Evolutionary conservation across 2,888 invertebrate species (phyloP).

Genomic region (Ametastegia equiseti): DNA sequence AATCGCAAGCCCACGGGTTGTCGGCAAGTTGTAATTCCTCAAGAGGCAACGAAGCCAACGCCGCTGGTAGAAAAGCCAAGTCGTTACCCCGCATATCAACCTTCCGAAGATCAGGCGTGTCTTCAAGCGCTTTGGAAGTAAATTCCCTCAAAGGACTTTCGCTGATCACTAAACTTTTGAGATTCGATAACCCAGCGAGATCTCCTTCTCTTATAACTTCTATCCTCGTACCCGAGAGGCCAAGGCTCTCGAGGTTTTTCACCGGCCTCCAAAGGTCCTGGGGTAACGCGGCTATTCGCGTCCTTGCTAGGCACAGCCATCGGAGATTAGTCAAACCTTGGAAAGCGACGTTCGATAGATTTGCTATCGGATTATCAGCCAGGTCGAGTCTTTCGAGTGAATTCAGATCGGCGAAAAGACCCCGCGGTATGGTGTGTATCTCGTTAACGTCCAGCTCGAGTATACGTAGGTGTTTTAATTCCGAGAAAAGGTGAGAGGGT

Average conservation of each 20-base stretch:
- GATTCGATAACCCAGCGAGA: constrained; percentile 81
- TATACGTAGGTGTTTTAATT: constrained; percentile 82
- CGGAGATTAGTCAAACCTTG: constrained; percentile 79
- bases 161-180: constrained; percentile 84
- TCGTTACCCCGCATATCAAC: constrained; percentile 80
- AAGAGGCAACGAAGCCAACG: constrained; percentile 82
- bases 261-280: constrained; percentile 76
- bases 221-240: constrained; percentile 82
- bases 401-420: constrained; percentile 83
- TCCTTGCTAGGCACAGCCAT: constrained; percentile 81
- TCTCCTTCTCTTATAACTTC: constrained; percentile 82
- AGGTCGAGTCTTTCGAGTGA: constrained; percentile 81
- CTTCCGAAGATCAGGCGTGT: constrained; percentile 69
- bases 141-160: constrained; percentile 69
- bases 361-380: constrained; percentile 80
- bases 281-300: constrained; percentile 76
- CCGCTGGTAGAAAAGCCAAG: constrained; percentile 84
- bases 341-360: constrained; percentile 81
- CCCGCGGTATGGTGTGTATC: constrained; percentile 82
- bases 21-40: constrained; percentile 82
- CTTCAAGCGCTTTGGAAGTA: constrained; percentile 62
- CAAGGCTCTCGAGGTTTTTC: constrained; percentile 77
- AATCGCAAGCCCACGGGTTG: constrained; percentile 93
- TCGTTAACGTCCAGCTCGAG: constrained; percentile 84
- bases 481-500: constrained; percentile 86